Percentiles rank a stretch among this genome's conserved stretches.
Conservation (phyloP, 2,888 invertebrate species). For the Sclerodermus sp. region DNA sequence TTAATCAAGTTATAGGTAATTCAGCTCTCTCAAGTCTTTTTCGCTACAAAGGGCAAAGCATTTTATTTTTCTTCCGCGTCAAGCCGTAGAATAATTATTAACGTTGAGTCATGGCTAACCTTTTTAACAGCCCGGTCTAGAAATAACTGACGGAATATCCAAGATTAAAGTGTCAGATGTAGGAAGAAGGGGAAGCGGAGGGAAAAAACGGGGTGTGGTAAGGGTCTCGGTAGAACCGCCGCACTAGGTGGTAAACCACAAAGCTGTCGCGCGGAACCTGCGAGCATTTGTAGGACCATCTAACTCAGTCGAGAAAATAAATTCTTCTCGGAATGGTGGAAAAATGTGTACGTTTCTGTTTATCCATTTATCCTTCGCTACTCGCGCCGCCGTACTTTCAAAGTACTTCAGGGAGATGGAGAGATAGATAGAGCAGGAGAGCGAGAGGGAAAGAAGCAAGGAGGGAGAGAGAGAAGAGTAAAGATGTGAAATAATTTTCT, state of each 20-base stretch:
- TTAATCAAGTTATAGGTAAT: conserved; percentile 25
- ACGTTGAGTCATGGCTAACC: conserved; percentile 21
- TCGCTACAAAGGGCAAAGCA: conserved; percentile 6
- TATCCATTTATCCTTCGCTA: conserved; percentile 19
- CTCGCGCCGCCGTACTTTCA: neutral
- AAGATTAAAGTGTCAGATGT: conserved; percentile 23
- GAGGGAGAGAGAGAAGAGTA: conserved; percentile 4
- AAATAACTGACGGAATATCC: conserved; percentile 26
- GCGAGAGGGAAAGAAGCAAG: conserved; percentile 1
- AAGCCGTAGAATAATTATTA: conserved; percentile 27
- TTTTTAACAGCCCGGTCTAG: conserved; percentile 26
- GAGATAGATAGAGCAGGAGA: neutral
- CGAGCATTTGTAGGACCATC: neutral
- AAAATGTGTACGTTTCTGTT: conserved; percentile 1
- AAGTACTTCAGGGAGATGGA: neutral
- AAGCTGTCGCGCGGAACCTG: conserved; percentile 15
- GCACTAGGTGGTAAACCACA: conserved; percentile 15
- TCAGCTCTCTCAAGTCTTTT: conserved; percentile 16
- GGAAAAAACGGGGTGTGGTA: conserved; percentile 10
- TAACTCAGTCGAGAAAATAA: conserved; percentile 13
- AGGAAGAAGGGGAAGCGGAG: conserved; percentile 5
- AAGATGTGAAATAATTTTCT: conserved; percentile 1
- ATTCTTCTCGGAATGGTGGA: conserved; percentile 2
- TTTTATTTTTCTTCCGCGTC: conserved; percentile 21
- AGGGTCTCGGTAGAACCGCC: neutral